Percentiles rank a stretch among this genome's conserved stretches.
Evolutionary conservation across 2,113 vertebrate genomes (phyloP).

Genomic region (Leucosticte australis): DNA sequence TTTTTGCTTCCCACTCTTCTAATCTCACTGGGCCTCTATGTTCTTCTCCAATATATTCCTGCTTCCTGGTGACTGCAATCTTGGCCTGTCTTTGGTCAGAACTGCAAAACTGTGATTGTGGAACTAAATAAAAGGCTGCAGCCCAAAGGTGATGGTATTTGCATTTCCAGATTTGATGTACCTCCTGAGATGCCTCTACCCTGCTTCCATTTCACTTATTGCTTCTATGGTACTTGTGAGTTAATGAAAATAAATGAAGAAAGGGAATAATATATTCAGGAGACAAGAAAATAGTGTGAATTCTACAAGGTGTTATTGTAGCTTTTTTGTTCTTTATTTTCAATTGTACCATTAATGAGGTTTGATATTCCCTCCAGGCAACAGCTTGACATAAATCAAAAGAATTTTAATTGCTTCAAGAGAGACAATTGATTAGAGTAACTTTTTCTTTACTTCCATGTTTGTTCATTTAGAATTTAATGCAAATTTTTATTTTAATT

Average conservation of each 20-base stretch:
- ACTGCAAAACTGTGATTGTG: not conserved
- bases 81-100: not conserved
- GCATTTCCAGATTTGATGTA: not conserved
- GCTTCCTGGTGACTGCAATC: not conserved
- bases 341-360: not conserved
- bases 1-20: not conserved
- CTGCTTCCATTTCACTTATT: not conserved
- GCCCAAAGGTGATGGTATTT: not conserved
- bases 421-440: not conserved
- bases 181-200: not conserved
- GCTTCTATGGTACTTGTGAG: not conserved
- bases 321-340: not conserved
- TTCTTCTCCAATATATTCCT: not conserved
- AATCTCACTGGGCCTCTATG: not conserved
- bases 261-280: not conserved
- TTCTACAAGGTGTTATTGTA: not conserved
- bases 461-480: conserved; percentile 27
- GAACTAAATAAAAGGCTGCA: not conserved
- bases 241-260: not conserved
- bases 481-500: not conserved
- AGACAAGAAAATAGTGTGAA: not conserved
- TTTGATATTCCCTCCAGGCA: not conserved
- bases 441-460: not conserved
- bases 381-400: conserved; percentile 25
- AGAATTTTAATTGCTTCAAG: conserved; percentile 18